Conservation (phyloP, 2,888 invertebrate genomes). For the Sisyra nigra region DNA sequence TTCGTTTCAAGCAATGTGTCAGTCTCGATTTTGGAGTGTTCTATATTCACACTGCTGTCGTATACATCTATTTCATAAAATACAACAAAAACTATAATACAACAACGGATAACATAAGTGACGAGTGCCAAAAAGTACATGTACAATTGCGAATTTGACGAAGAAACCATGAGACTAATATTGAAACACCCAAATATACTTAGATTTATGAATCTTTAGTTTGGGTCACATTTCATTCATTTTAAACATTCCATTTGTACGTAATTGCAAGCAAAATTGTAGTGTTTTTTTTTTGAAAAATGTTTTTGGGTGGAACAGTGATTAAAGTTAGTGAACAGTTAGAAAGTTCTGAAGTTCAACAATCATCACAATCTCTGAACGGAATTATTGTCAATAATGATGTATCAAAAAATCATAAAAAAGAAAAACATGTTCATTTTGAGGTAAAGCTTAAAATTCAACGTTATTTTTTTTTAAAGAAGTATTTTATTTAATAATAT, state of each 20-base stretch:
- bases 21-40: no score
- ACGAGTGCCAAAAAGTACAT: no score
- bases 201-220: no score
- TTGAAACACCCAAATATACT: no score
- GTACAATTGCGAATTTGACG: no score
- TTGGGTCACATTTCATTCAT: no score
- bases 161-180: no score
- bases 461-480: constrained; percentile 1
- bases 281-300: constrained; percentile 10
- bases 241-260: background rate
- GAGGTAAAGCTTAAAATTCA: constrained; percentile 19
- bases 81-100: no score
- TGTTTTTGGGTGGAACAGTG: constrained; percentile 23
- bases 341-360: constrained; percentile 9
- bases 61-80: no score
- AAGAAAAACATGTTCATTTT: constrained; percentile 24
- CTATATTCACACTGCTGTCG: no score
- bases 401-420: constrained; percentile 13
- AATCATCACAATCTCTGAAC: constrained; percentile 10
- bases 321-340: constrained; percentile 17
- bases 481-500: background rate
- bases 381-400: constrained; percentile 12
- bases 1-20: no score
- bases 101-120: no score
- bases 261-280: background rate